Evolutionary conservation across 2,113 vertebrate genomes (phyloP).

Genomic region (Pristiophorus japonicus): DNA sequence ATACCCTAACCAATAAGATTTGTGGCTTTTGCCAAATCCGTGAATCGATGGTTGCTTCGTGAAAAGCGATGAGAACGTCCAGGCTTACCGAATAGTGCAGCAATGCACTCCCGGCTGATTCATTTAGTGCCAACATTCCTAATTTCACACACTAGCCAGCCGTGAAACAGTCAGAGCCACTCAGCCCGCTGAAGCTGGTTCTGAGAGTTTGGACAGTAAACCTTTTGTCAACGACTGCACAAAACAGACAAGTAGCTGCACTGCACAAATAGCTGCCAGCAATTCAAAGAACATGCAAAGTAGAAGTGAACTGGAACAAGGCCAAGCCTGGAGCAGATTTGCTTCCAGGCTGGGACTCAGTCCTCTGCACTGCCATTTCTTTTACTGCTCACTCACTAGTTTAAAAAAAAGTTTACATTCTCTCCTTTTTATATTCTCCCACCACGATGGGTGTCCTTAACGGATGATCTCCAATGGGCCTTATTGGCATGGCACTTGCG

Average conservation of each 20-base stretch:
- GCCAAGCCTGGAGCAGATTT: background rate
- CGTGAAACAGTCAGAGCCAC: background rate
- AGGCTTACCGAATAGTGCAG: no score
- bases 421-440: background rate
- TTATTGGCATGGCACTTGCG: background rate
- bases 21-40: background rate
- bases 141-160: background rate
- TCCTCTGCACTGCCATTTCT: background rate
- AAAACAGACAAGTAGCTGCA: background rate
- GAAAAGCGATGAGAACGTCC: background rate
- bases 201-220: background rate
- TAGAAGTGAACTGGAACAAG: no score
- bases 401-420: background rate
- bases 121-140: background rate
- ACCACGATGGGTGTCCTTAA: background rate
- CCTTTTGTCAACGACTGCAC: background rate
- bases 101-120: background rate
- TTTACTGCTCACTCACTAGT: background rate
- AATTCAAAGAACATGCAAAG: background rate
- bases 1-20: background rate
- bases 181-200: background rate
- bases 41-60: background rate
- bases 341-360: background rate
- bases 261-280: background rate
- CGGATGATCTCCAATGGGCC: no score